A percentile compares a stretch with the other conserved stretches of the same genome.
These are phyloP conservation scores for Tokudaia muenninki DNA, from an alignment of 2,797 vertebrate species.

Conservation along the genomic window DNA sequence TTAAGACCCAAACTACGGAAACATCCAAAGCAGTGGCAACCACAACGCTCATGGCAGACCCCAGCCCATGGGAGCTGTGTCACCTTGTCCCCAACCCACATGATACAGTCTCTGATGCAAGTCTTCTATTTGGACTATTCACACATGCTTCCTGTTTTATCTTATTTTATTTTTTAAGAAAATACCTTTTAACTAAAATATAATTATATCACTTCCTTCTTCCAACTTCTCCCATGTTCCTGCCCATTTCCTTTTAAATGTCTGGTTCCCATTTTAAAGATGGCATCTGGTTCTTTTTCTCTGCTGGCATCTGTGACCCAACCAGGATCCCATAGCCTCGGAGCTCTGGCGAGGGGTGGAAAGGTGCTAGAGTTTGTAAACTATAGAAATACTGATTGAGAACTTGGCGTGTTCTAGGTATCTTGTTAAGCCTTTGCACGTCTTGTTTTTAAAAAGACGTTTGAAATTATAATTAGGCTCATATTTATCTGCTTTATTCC, in stretches of 20 bases:
- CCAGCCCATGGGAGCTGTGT: accelerated
- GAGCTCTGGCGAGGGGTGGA: neutral
- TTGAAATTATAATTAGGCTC: neutral
- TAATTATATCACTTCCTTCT: neutral
- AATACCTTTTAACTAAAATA: neutral
- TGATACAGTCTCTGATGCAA: neutral
- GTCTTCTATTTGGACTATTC: neutral
- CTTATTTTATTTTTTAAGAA: neutral
- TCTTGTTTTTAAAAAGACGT: neutral
- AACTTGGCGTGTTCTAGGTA: neutral
- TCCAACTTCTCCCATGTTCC: neutral
- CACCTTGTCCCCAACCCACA: neutral
- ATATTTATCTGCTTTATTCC: neutral
- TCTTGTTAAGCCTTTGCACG: neutral
- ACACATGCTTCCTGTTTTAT: neutral
- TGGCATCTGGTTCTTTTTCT: neutral
- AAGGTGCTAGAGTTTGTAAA: neutral
- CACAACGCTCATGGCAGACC: neutral
- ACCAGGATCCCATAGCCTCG: neutral
- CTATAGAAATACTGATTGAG: constrained; percentile 14
- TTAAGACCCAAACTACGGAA: neutral
- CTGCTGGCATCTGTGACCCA: constrained; percentile 13
- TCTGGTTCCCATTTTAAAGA: constrained; percentile 26
- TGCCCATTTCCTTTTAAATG: neutral
- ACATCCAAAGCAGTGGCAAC: neutral